A percentile compares a stretch with the other conserved stretches of the same genome.
Evolutionary conservation across 2,797 vertebrate species (phyloP).

Genomic region (Sandelia bainsii): DNA sequence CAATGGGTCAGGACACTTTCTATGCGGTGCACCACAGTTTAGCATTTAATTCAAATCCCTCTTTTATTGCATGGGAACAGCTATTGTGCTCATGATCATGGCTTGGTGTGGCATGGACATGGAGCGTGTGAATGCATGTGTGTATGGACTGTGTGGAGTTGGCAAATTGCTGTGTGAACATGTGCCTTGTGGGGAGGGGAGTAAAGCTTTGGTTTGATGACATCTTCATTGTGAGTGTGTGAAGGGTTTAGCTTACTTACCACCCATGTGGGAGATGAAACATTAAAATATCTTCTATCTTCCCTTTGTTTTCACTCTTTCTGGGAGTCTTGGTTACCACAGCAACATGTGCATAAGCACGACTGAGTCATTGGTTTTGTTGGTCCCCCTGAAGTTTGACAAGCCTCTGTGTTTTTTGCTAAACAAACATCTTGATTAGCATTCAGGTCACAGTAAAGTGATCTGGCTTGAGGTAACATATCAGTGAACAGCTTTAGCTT

Average conservation of each 20-base stretch:
- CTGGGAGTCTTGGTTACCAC: constrained; percentile 68
- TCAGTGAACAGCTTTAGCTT: constrained; percentile 25
- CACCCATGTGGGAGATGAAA: constrained; percentile 39
- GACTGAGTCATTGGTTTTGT: constrained; percentile 63
- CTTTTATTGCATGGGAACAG: constrained; percentile 36
- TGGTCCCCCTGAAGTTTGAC: constrained; percentile 69
- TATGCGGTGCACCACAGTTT: constrained; percentile 39
- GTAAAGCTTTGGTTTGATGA: constrained; percentile 49
- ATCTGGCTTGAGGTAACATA: constrained; percentile 46
- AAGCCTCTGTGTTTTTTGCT: constrained; percentile 38
- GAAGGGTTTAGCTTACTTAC: constrained; percentile 47
- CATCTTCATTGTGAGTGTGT: constrained; percentile 71
- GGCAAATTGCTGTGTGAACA: constrained; percentile 13
- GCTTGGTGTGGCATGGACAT: constrained; percentile 5
- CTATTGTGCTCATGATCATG: constrained; percentile 53
- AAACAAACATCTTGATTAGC: constrained; percentile 62
- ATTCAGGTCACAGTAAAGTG: constrained; percentile 13
- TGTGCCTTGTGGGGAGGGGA: constrained; percentile 26
- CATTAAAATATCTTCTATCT: constrained; percentile 24
- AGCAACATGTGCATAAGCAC: constrained; percentile 51
- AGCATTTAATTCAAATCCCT: constrained; percentile 42
- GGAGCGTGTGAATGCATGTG: constrained; percentile 36
- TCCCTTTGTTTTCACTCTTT: constrained; percentile 58
- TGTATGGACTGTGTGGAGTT: constrained; percentile 36
- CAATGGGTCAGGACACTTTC: constrained; percentile 43